Evolutionary conservation across 2,797 vertebrate genomes (phyloP), one percentile per base, ranked within the genome.

Genomic region (Sebastes kiyomatsui): DNA sequence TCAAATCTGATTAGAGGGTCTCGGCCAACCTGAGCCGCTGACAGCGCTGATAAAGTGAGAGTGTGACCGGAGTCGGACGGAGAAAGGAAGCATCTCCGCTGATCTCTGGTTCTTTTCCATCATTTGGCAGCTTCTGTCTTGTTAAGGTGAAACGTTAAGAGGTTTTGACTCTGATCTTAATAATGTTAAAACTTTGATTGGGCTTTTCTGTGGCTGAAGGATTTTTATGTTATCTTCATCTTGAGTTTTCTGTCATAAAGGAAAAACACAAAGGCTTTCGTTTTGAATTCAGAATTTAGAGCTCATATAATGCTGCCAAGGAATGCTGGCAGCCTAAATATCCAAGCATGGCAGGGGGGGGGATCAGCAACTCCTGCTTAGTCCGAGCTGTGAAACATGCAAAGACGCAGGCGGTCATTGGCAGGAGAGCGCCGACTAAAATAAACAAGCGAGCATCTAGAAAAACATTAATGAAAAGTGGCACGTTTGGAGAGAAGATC

Each of bases 1-100:
- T 91, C 80, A 86, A 81, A 92, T 91, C 80, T 90, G 91, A 92
- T 94, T 92, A 92, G 67, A 33, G 75, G 83, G 81, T 83, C 80
- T 75, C 8, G 61, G 75, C 85, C 64, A 59, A 88, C 86, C 61
- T 61, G 80, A 84, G 70, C 73, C 72, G 68, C 72, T 84, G 85
- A 82, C 82, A 68, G 77, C 2, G 4, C 64, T 54, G 77, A 84
- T 62, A 49, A 80, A 92, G 87, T 68, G 77, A 92, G 77, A 90
- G 82, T 77, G 80, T 62, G 67, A 61, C n/a, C 67, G 22, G 72
- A 69, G 64, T 32, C 20, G 20, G 59, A 56, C 11, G 4, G 38
- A 75, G 79, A 28, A 23, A 72, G 65, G 60, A 73, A n/a, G 65
- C 22, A 25, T 77, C 70, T 66, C 61, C n/a, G 4, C 55, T 46